Evolutionary conservation across 2,797 vertebrate species (phyloP).

Genomic region (Sus cebifrons): DNA sequence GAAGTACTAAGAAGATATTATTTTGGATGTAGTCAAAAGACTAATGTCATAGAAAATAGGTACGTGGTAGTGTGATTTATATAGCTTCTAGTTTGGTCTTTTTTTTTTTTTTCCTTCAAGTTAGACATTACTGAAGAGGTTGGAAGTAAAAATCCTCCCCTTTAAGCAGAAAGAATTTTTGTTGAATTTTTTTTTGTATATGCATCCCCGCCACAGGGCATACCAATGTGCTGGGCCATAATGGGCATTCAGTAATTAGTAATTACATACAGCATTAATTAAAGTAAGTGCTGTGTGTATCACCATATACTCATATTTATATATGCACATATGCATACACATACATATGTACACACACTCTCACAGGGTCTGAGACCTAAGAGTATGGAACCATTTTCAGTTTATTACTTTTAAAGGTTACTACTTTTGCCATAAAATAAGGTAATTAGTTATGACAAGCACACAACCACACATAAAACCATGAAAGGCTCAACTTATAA

Average conservation of each 20-base stretch:
- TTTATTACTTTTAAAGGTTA: constrained; percentile 22
- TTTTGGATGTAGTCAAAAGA: not conserved
- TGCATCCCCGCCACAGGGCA: too few species aligned
- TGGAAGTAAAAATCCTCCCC: constrained; percentile 6
- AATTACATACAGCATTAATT: not conserved
- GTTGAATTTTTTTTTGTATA: too few species aligned
- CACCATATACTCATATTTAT: not conserved
- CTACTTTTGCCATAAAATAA: constrained; percentile 61
- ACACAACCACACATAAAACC: constrained; percentile 69
- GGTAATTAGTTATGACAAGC: constrained; percentile 81
- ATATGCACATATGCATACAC: too few species aligned
- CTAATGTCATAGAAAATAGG: constrained; percentile 21
- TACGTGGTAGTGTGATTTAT: not conserved
- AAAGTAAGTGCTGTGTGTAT: not conserved
- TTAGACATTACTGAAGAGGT: not conserved
- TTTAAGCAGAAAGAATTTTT: constrained; percentile 5
- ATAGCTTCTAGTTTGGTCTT: not conserved
- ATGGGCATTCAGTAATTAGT: not conserved
- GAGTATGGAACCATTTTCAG: not conserved
- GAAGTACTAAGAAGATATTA: constrained; percentile 49
- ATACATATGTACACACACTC: not conserved
- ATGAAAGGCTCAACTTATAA: constrained; percentile 79
- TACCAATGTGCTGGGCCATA: too few species aligned
- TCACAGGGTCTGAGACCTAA: not conserved
- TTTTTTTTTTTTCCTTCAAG: constrained; percentile 45